These are phyloP conservation scores for Diadema setosum DNA, from an alignment of 35 echinoderm and acorn worm genomes.

Conservation along the genomic window DNA sequence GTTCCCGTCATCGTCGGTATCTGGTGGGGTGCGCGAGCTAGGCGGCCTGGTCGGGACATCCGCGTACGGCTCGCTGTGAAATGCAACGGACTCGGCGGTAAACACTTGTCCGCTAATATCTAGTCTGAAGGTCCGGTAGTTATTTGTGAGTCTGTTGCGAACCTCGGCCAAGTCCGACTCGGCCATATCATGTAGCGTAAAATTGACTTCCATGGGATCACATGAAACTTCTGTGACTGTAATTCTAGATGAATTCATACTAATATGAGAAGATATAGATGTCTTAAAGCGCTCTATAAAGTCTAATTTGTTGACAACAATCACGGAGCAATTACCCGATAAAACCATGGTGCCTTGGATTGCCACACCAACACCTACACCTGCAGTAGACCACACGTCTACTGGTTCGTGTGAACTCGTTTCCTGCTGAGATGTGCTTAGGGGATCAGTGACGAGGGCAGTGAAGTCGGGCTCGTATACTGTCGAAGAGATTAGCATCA, in stretches of 20 bases:
- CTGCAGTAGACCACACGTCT: background rate
- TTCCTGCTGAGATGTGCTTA: background rate
- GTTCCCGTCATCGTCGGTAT: background rate
- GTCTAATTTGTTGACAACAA: background rate
- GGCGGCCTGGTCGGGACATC: background rate
- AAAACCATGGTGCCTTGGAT: conserved; percentile 19
- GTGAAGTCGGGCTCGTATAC: background rate
- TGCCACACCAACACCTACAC: background rate
- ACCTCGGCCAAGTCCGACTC: background rate
- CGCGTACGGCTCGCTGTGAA: background rate
- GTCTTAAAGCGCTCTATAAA: background rate
- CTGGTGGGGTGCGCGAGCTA: background rate
- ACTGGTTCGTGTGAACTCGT: background rate
- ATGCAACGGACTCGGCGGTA: background rate
- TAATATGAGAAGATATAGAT: background rate
- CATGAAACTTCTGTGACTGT: conserved; percentile 21
- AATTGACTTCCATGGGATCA: conserved; percentile 40
- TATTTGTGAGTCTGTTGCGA: background rate
- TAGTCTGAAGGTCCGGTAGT: background rate
- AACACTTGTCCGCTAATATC: background rate
- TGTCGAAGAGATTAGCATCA: background rate
- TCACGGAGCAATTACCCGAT: background rate
- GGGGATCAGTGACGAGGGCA: background rate
- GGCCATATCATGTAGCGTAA: background rate
- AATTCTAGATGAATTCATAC: background rate